These are phyloP conservation scores for Apostichopus japonicus DNA, from an alignment of 35 echinoderm and acorn worm species.

Conservation along the genomic window DNA sequence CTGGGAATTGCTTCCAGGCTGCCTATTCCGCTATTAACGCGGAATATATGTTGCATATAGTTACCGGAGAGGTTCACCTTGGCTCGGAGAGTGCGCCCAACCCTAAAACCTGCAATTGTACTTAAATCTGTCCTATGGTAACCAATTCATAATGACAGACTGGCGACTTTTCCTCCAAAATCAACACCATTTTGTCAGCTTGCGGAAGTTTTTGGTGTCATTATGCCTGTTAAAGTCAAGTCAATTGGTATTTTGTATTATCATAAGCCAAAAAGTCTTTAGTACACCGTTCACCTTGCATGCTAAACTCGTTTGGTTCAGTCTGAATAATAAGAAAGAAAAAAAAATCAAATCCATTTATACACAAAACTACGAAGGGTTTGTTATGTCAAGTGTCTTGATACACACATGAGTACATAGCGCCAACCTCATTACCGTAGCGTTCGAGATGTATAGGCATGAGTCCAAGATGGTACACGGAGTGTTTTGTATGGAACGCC, in stretches of 20 bases:
- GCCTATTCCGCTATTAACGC: no score
- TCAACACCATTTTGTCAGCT: neutral
- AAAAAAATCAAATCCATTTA: no score
- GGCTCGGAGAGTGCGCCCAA: neutral
- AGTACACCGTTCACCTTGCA: neutral
- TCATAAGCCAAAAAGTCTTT: neutral
- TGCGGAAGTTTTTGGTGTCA: constrained; percentile 17
- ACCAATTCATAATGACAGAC: neutral
- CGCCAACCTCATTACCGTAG: no score
- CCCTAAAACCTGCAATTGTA: neutral
- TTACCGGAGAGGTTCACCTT: neutral
- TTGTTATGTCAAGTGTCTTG: no score
- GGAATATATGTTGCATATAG: no score
- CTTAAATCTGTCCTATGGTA: constrained; percentile 11
- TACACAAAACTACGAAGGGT: no score
- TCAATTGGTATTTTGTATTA: neutral
- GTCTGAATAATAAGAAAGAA: no score
- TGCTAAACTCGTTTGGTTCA: neutral
- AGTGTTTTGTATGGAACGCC: no score
- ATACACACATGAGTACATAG: no score
- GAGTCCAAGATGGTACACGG: no score
- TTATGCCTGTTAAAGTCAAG: neutral
- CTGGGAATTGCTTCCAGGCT: no score
- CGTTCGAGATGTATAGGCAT: no score
- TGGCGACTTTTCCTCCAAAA: constrained; percentile 8